Conservation (phyloP, 2,113 vertebrate genomes). For the Tor tambroides region DNA sequence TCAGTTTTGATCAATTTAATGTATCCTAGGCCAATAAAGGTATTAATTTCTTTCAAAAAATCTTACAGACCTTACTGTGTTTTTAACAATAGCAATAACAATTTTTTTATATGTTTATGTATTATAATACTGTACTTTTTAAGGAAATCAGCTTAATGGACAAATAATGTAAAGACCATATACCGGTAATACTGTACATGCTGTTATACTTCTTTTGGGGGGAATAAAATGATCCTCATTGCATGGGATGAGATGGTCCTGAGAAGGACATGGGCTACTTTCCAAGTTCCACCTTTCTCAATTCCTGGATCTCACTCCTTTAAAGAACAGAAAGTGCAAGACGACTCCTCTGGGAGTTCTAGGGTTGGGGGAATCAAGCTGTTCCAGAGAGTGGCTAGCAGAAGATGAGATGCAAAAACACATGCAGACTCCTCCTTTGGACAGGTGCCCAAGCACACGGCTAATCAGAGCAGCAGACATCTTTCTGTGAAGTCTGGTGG, state of each 20-base stretch:
- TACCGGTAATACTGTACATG: neutral
- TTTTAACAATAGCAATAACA: too few species aligned
- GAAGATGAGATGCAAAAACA: slow-evolving; percentile 59
- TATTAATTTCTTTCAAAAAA: neutral
- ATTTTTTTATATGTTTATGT: neutral
- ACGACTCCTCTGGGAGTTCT: slow-evolving; percentile 55
- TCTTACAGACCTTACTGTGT: too few species aligned
- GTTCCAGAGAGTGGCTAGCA: slow-evolving; percentile 48
- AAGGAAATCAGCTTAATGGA: neutral
- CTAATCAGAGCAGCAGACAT: slow-evolving; percentile 58
- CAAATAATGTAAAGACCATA: neutral
- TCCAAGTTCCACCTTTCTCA: slow-evolving; percentile 38
- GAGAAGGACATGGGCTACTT: slow-evolving; percentile 15
- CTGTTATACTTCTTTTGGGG: neutral
- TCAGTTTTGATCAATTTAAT: neutral
- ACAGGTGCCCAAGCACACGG: slow-evolving; percentile 56
- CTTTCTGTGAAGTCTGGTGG: slow-evolving; percentile 55
- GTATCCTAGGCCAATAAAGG: neutral
- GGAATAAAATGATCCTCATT: neutral
- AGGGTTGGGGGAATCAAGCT: slow-evolving; percentile 57
- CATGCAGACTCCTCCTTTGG: slow-evolving; percentile 57
- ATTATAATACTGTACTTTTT: neutral
- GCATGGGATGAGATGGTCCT: neutral
- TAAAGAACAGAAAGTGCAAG: slow-evolving; percentile 53
- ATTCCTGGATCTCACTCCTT: slow-evolving; percentile 51